Base-by-base conservation (phyloP, 1,140 invertebrate genomes). In the Sycobia sp. region DNA sequence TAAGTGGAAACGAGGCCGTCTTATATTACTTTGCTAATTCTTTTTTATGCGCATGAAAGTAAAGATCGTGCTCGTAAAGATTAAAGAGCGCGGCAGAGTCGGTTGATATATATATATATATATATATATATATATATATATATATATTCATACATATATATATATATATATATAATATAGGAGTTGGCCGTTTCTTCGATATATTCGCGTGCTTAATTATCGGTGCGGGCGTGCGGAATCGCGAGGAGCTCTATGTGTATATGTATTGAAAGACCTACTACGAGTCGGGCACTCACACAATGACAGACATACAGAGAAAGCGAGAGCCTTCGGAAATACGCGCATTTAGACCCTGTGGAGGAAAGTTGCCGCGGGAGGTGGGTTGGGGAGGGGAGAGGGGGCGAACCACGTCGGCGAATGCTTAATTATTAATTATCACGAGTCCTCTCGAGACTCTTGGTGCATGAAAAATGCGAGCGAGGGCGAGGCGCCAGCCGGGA, bases 11-110 rank as follows among this genome's bases (percentile, higher is more conserved):
- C 39, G 55, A 59, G 55, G 55, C 47, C 62, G 54, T 59, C 49
- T 59, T 57, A 53, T 65, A 60, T 60, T 60, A 65, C 41, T 65
- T 53, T 53, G 47, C 55, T 65, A 58, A 59, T 59, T 59, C 62
- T 51, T 63, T 63, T 56, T 51, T 50, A 56, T 57, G 53, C 34
- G 44, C 51, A 62, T 41, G 53, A 62, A 56, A 62, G 34, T 61
- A 53, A 61, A 61, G 50, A 54, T 62, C 44, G 53, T 41, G 46
- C 61, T 62, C 34, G 53, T 49, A 50, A 32, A 62, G 61, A 62
- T 56, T 62, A 56, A 62, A 62, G 41, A 55, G 58, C 36, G 18
- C 58, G 38, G 9, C 46, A 34, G 58, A 34, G 47, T 43, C 51
- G n/a, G n/a, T n/a, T n/a, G n/a, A n/a, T n/a, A n/a, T n/a, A n/a